Conservation (phyloP, 1,140 invertebrate species). For the Battus philenor region DNA sequence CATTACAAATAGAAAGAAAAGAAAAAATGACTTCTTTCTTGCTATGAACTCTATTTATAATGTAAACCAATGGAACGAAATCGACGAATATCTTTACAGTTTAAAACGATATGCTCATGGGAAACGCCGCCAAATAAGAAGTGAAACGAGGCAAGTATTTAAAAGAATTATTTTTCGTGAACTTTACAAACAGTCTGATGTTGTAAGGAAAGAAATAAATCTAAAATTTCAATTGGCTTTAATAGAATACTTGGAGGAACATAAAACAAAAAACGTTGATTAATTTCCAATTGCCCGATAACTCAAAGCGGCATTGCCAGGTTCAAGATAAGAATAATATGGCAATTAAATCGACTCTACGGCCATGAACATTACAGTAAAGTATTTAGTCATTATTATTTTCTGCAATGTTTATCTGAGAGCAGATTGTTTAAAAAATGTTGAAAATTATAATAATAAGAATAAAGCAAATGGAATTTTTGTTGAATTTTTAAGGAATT, state of each 20-base stretch:
- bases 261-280: conserved; percentile 15
- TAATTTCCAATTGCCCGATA: too few species aligned
- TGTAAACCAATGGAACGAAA: conserved; percentile 19
- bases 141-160: conserved; percentile 21
- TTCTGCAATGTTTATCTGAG: too few species aligned
- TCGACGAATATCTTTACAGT: conserved; percentile 31
- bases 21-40: conserved; percentile 25
- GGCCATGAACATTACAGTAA: conserved; percentile 8
- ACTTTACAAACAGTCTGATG: conserved; percentile 18
- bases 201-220: conserved; percentile 20
- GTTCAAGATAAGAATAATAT: too few species aligned
- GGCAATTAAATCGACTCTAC: conserved; percentile 3
- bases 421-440: too few species aligned
- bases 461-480: conserved; percentile 30
- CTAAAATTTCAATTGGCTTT: conserved; percentile 25
- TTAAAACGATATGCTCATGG: conserved; percentile 25
- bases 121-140: conserved; percentile 16
- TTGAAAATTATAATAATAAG: too few species aligned
- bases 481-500: conserved; percentile 35
- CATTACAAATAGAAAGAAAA: conserved; percentile 18
- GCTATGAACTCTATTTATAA: conserved; percentile 26
- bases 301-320: too few species aligned
- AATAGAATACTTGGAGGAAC: conserved; percentile 22
- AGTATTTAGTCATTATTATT: background rate
- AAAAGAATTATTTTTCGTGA: conserved; percentile 20